phyloP scores from a whole-genome alignment of 2,888 invertebrate genomes.

The Andrena haemorrhoa region DNA sequence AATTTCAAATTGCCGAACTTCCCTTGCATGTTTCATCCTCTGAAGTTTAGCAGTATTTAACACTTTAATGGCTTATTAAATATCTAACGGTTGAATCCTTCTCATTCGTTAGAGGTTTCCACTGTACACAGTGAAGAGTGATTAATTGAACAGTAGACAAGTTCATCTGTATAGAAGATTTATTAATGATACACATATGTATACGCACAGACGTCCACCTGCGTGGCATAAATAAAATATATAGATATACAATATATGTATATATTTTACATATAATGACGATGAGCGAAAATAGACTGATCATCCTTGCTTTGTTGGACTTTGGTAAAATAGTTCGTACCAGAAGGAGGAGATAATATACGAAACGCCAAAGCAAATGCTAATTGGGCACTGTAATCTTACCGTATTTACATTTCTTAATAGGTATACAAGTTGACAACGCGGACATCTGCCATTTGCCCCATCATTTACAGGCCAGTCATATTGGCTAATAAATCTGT shows the following conservation, averaged over 20 bases:
- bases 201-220: slow-evolving; percentile 66
- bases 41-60: background rate
- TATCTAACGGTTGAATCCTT: background rate
- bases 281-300: slow-evolving; percentile 68
- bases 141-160: background rate
- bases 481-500: slow-evolving; percentile 2
- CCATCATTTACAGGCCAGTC: slow-evolving; percentile 6
- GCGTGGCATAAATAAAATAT: slow-evolving; percentile 75
- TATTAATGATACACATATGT: slow-evolving; percentile 73
- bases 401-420: slow-evolving; percentile 43
- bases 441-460: background rate
- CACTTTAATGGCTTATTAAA: background rate
- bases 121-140: background rate
- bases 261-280: slow-evolving; percentile 75
- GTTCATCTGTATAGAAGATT: slow-evolving; percentile 55
- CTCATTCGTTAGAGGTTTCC: background rate
- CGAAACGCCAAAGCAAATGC: slow-evolving; percentile 35
- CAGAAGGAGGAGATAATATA: slow-evolving; percentile 55
- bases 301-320: slow-evolving; percentile 63
- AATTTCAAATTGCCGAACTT: too few relatives aligned
- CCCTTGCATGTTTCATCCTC: too few relatives aligned
- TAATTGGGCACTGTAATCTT: slow-evolving; percentile 17
- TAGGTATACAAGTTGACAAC: slow-evolving; percentile 20
- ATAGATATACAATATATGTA: slow-evolving; percentile 54
- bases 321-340: slow-evolving; percentile 71